phyloP scores from a whole-genome alignment of 2,113 vertebrate species.

The Candoia aspera region DNA sequence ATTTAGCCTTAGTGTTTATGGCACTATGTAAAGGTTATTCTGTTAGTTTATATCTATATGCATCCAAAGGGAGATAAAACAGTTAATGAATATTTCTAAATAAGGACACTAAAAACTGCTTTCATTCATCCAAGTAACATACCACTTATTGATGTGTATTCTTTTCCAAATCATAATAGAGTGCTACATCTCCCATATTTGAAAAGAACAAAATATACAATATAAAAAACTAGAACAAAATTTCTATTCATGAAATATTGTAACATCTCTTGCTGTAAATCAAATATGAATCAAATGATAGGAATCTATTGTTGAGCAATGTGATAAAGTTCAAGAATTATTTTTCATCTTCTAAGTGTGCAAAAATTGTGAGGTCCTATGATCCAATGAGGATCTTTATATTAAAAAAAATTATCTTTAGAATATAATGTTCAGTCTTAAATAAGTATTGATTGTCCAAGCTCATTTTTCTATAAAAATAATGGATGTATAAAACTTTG shows the following conservation, averaged over 20 bases:
- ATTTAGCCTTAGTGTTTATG: neutral
- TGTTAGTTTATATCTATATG: conserved; percentile 27
- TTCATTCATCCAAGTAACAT: conserved; percentile 30
- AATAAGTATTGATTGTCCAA: conserved; percentile 80
- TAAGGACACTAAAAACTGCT: conserved; percentile 35
- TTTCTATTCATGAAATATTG: conserved; percentile 2
- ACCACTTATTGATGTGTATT: neutral
- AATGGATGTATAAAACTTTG: conserved; percentile 60
- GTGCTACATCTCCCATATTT: rapidly evolving
- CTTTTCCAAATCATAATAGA: neutral
- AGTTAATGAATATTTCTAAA: neutral
- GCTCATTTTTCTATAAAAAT: conserved; percentile 67
- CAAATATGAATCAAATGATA: conserved; percentile 27
- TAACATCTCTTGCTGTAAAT: conserved; percentile 43
- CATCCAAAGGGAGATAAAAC: neutral
- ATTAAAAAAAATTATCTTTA: conserved; percentile 65
- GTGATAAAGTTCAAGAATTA: conserved; percentile 58
- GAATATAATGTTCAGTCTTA: conserved; percentile 74
- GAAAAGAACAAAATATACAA: conserved; percentile 31
- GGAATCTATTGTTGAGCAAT: conserved; percentile 31
- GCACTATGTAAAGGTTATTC: conserved; percentile 25
- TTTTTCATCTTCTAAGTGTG: conserved; percentile 45
- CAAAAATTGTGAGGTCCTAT: conserved; percentile 40
- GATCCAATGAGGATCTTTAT: conserved; percentile 57
- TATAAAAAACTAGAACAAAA: conserved; percentile 32